These are phyloP conservation scores for Ceratitis capitata DNA, from an alignment of 1,140 invertebrate genomes.

Conservation along the genomic window DNA sequence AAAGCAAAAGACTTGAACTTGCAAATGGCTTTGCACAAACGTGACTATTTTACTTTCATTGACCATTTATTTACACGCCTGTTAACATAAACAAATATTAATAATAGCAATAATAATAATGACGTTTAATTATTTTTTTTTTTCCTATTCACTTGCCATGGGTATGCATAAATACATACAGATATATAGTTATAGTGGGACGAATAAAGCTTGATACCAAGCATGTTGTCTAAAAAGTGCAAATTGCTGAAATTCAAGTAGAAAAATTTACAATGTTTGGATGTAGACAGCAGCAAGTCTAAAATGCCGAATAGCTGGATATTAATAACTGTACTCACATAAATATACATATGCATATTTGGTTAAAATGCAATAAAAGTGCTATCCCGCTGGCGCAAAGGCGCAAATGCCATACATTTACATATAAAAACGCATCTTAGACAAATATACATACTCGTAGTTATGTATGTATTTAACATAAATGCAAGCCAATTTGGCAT, in stretches of 20 bases:
- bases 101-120: background rate
- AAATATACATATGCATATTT: too few relatives aligned
- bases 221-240: background rate
- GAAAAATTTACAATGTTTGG: background rate
- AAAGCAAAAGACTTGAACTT: constrained; percentile 7
- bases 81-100: constrained; percentile 36
- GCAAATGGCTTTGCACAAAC: background rate
- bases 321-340: too few relatives aligned
- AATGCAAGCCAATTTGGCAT: background rate
- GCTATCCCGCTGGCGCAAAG: background rate
- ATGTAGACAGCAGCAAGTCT: background rate
- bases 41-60: background rate
- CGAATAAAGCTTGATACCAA: background rate
- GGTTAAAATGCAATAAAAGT: background rate
- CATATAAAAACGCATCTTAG: background rate
- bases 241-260: constrained; percentile 24
- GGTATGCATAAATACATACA: background rate
- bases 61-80: constrained; percentile 12
- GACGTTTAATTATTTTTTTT: background rate
- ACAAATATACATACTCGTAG: background rate
- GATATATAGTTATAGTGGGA: background rate
- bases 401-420: background rate
- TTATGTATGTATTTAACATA: background rate
- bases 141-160: background rate
- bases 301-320: background rate